Percentiles rank a stretch among this genome's conserved stretches.
Evolutionary conservation across 2,797 vertebrate genomes (phyloP).

Genomic region (Amniataba percoides): DNA sequence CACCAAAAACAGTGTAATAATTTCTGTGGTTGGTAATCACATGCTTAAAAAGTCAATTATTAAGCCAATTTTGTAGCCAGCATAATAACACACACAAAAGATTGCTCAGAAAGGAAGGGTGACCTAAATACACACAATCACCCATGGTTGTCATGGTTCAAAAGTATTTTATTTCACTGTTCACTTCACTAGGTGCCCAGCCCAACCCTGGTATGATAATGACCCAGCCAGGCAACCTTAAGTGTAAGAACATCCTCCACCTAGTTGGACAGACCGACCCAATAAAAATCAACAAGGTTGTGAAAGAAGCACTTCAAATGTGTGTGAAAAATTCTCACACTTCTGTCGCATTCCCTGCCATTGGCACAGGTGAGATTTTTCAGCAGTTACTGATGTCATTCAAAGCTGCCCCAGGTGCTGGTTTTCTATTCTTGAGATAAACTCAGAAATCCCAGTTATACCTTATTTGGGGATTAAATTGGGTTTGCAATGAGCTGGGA

Average conservation of each 20-base stretch:
- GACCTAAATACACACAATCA: neutral
- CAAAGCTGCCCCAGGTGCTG: neutral
- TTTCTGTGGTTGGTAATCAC: neutral
- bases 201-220: slow-evolving; percentile 72
- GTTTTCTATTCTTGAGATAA: neutral
- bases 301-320: slow-evolving; percentile 69
- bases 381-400: neutral
- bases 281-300: slow-evolving; percentile 45
- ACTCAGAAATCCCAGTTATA: neutral
- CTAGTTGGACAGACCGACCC: slow-evolving; percentile 62
- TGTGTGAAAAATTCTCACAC: slow-evolving; percentile 61
- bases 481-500: neutral
- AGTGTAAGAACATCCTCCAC: slow-evolving; percentile 84
- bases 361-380: slow-evolving; percentile 82
- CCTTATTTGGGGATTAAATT: neutral
- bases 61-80: neutral
- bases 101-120: neutral
- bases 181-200: slow-evolving; percentile 62
- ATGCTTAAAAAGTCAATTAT: slow-evolving; percentile 9
- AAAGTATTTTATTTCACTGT: slow-evolving; percentile 8
- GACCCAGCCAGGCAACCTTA: slow-evolving; percentile 82
- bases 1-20: neutral
- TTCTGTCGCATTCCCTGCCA: slow-evolving; percentile 82
- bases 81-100: neutral
- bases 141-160: neutral